phyloP scores from a whole-genome alignment of 2,797 vertebrate genomes.

The Allobates femoralis region DNA sequence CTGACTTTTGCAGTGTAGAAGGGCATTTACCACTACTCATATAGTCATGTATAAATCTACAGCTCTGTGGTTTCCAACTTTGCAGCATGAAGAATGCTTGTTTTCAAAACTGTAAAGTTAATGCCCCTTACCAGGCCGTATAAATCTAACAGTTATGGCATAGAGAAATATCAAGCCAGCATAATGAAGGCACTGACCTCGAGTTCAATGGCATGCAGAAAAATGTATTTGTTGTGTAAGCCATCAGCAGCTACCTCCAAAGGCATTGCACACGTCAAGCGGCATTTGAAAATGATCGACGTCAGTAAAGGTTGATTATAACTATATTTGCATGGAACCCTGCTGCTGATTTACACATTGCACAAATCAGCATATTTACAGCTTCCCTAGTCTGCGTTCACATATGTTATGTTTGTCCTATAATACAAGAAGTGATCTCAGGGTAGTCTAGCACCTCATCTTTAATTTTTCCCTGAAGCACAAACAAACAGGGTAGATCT shows the following conservation, averaged over 20 bases:
- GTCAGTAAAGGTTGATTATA: slow-evolving; percentile 31
- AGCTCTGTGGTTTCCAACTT: not conserved
- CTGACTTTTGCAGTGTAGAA: not conserved
- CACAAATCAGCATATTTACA: not conserved
- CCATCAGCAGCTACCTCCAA: not conserved
- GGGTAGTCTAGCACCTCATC: slow-evolving; percentile 33
- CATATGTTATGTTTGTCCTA: slow-evolving; percentile 12
- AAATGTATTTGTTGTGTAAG: slow-evolving; percentile 22
- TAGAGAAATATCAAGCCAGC: slow-evolving; percentile 44
- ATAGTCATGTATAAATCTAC: not conserved
- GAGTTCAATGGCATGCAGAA: slow-evolving; percentile 45
- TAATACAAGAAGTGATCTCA: not conserved
- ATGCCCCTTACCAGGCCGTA: slow-evolving; percentile 7
- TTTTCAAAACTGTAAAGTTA: slow-evolving; percentile 37
- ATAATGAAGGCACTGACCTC: slow-evolving; percentile 56
- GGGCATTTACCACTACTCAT: not conserved
- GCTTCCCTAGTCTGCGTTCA: too few relatives aligned
- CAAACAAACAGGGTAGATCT: not conserved
- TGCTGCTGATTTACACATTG: not conserved
- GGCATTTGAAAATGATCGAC: slow-evolving; percentile 37
- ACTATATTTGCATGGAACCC: not conserved
- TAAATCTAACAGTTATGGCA: slow-evolving; percentile 45
- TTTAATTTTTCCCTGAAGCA: slow-evolving; percentile 18
- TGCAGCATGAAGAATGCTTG: slow-evolving; percentile 20
- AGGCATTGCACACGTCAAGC: slow-evolving; percentile 23